Evolutionary conservation across 2,888 invertebrate genomes (phyloP).

Genomic region (Campoplex capitator): DNA sequence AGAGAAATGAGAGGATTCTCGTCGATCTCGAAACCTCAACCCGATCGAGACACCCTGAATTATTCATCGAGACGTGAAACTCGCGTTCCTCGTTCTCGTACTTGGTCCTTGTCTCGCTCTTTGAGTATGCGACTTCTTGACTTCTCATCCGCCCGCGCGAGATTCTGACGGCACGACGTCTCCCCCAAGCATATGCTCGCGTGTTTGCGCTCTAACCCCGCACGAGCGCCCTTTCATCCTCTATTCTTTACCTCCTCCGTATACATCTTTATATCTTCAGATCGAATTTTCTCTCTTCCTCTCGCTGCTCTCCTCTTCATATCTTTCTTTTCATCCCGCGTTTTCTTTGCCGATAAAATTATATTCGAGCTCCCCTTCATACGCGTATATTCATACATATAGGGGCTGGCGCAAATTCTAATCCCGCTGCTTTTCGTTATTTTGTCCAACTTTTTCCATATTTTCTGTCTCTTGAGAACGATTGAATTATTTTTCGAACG

Average conservation of each 20-base stretch:
- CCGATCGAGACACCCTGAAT: constrained; percentile 80
- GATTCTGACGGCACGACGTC: constrained; percentile 16
- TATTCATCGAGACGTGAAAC: constrained; percentile 77
- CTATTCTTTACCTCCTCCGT: neutral
- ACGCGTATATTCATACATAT: constrained; percentile 1
- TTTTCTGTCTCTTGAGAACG: no score
- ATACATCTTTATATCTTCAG: constrained; percentile 21
- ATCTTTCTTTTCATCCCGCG: neutral
- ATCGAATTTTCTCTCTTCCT: neutral
- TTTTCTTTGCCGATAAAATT: constrained; percentile 40
- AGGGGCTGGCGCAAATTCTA: neutral
- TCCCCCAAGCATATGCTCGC: constrained; percentile 56
- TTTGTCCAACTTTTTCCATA: neutral
- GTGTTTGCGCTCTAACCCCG: constrained; percentile 50
- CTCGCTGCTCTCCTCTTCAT: neutral
- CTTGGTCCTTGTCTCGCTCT: constrained; percentile 22
- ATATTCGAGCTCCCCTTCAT: constrained; percentile 15
- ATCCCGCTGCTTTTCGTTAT: neutral
- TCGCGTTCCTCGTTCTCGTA: constrained; percentile 49
- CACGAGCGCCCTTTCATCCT: constrained; percentile 22
- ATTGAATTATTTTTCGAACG: no score
- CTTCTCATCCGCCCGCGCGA: constrained; percentile 52
- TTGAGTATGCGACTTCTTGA: constrained; percentile 48
- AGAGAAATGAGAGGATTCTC: constrained; percentile 53
- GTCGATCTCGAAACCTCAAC: constrained; percentile 62